Percentiles rank a stretch among this genome's conserved stretches.
Evolutionary conservation across 2,888 invertebrate species (phyloP).

Genomic region (Eurytoma californica): DNA sequence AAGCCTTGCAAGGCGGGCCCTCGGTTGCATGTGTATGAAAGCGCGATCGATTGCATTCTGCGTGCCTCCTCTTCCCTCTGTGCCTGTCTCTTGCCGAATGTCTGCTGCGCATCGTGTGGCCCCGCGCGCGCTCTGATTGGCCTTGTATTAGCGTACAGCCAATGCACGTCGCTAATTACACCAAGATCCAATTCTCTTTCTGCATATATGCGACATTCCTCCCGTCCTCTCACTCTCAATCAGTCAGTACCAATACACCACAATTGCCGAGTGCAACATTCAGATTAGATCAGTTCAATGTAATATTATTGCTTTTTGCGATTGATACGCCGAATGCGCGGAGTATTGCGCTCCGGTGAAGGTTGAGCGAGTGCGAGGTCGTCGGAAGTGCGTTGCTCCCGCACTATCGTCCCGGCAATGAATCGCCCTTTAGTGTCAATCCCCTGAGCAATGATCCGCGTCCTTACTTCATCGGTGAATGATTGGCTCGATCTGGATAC

Average conservation of each 20-base stretch:
- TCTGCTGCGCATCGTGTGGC: not conserved
- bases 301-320: conserved; percentile 18
- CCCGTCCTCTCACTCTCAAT: not conserved
- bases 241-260: not conserved
- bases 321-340: not conserved
- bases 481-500: conserved; percentile 8
- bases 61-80: conserved; percentile 17
- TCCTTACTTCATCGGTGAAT: conserved; percentile 29
- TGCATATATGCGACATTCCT: not conserved
- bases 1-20: conserved; percentile 1
- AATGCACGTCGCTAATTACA: conserved; percentile 37
- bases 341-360: not conserved
- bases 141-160: not conserved
- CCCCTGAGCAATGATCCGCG: conserved; percentile 37
- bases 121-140: not conserved
- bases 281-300: too few relatives aligned
- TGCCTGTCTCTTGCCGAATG: conserved; percentile 13
- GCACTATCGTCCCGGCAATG: not conserved
- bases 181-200: conserved; percentile 15
- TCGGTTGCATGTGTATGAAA: conserved; percentile 14
- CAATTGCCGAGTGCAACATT: too few relatives aligned
- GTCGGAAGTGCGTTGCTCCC: conserved; percentile 48
- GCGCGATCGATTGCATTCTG: conserved; percentile 40
- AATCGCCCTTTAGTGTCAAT: conserved; percentile 25
- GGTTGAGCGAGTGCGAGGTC: not conserved